A percentile compares a stretch with the other conserved stretches of the same genome.
phyloP scores from a whole-genome alignment of 2,113 vertebrate genomes.

The Onychostruthus taczanowskii region DNA sequence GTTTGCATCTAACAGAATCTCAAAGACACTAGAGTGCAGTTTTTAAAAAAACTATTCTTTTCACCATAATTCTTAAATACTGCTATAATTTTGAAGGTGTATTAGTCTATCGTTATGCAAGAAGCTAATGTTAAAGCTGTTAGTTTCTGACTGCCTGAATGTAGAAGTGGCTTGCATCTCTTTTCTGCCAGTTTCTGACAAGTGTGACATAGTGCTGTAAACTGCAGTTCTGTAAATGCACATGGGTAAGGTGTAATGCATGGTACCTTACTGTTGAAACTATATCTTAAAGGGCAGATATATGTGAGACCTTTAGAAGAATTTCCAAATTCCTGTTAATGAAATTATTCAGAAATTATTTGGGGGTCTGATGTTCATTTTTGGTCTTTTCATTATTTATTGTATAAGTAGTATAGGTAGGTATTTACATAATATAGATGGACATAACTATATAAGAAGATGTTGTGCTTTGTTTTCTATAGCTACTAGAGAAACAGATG shows the following conservation, averaged over 20 bases:
- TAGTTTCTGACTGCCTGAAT: background rate
- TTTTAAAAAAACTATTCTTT: background rate
- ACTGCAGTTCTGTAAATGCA: background rate
- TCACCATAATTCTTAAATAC: background rate
- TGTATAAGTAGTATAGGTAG: background rate
- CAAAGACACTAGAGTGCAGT: background rate
- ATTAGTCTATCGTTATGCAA: background rate
- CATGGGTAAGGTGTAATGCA: background rate
- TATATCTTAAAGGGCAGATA: background rate
- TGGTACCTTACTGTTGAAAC: background rate
- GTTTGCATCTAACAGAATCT: background rate
- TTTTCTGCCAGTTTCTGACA: background rate
- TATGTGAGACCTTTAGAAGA: background rate
- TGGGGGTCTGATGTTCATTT: background rate
- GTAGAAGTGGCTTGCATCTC: background rate
- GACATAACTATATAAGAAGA: background rate
- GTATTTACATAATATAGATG: background rate
- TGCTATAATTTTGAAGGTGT: background rate
- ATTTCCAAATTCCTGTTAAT: background rate
- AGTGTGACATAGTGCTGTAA: background rate
- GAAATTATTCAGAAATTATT: background rate
- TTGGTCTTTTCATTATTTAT: background rate
- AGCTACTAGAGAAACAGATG: slow-evolving; percentile 93
- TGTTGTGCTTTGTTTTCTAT: slow-evolving; percentile 23
- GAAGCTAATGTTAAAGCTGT: background rate